Evolutionary conservation across 2,113 vertebrate genomes (phyloP).

Genomic region (Seriola quinqueradiata): DNA sequence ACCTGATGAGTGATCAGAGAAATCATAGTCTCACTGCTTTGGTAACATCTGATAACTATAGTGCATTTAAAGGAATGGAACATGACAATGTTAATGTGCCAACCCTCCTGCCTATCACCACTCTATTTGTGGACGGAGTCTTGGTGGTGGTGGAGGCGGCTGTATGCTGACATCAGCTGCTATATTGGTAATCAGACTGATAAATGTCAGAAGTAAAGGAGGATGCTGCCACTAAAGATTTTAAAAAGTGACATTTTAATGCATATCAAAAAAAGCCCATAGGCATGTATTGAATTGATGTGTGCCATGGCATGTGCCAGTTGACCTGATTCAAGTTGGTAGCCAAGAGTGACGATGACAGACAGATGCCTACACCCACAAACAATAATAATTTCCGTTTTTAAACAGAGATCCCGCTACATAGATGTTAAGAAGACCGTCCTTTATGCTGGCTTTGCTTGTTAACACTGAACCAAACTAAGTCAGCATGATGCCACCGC

Average conservation of each 20-base stretch:
- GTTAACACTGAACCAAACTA: no score
- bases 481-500: no score
- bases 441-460: no score
- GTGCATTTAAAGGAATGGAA: not conserved
- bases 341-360: not conserved
- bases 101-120: not conserved
- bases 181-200: not conserved
- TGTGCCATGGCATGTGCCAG: not conserved
- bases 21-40: not conserved
- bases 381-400: not conserved
- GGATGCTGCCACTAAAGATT: not conserved
- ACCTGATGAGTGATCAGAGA: slow-evolving; percentile 83
- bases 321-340: no score
- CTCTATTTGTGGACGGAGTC: not conserved
- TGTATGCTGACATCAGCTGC: not conserved
- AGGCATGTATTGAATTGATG: not conserved
- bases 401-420: no score
- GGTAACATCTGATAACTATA: not conserved
- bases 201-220: no score
- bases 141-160: not conserved
- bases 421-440: no score
- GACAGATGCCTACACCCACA: not conserved
- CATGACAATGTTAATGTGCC: not conserved
- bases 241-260: not conserved
- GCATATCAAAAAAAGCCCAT: not conserved